Base-by-base conservation (phyloP, 2,113 vertebrate genomes). In the Penelope pileata region DNA sequence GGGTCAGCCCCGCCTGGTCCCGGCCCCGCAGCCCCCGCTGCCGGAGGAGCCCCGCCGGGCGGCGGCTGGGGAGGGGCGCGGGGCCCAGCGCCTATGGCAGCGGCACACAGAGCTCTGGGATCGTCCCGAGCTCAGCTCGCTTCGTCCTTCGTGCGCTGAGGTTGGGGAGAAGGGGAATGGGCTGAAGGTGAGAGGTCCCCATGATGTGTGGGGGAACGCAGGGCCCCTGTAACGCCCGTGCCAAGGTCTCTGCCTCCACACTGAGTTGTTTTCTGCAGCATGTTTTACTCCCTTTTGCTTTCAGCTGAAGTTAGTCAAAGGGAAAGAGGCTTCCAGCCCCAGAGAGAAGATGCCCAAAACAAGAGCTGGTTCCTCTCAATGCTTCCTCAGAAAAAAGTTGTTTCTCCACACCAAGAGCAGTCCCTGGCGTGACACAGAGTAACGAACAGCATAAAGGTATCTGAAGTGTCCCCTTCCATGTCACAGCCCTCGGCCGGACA, bases 141-240 rank as follows among this genome's bases (percentile, higher is more conserved):
- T 32, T 32, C 30, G 17, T 56, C 53, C 53, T 56, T 17, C 17
- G 53, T 56, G 53, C 32, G 53, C 26, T 42, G 34, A 32, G 40
- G 40, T 0, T 53, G 50, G 21, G 29, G 16, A 0, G 4, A 47
- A 22, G 2, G 0, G 5, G 22, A 29, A 17, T 4, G 10, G 10
- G 6, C 24, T 7, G n/a, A 74, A 77, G 1, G 32, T 18, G 26
- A 7, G 23, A 75, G 56, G 18, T 36, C 17, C 17, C 36, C 7
- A 0, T 32, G 42, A 21, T 1, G 5, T 1, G 3, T 7, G 5
- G 67, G 15, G 17, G 5, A 73, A 10, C 16, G 2, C 47, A 16
- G 34, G 60, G 16, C 64, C 29, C 30, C 16, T 36, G n/a, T 50
- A 27, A 1, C 6, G 12, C 22, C 22, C 38, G 3, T 43, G 48